phyloP scores from a whole-genome alignment of 2,797 vertebrate species.

The Geotrypetes seraphini region DNA sequence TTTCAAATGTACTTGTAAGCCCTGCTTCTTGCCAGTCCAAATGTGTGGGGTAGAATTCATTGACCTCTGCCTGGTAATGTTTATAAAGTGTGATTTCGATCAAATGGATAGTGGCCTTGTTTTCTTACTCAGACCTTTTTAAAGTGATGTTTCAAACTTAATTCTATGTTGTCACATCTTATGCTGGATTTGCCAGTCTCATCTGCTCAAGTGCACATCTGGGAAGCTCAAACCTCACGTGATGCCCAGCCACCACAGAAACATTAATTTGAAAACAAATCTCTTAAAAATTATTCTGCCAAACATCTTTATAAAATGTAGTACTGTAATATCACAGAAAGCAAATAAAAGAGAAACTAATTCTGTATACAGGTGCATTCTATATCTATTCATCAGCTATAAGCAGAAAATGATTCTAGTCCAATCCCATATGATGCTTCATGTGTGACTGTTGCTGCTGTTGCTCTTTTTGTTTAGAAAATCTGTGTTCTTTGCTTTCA shows the following conservation, averaged over 20 bases:
- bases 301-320: slow-evolving; percentile 28
- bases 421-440: slow-evolving; percentile 14
- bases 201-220: slow-evolving; percentile 28
- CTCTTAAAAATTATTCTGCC: slow-evolving; percentile 41
- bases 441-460: slow-evolving; percentile 9
- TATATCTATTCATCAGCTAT: slow-evolving; percentile 8
- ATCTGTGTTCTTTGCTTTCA: slow-evolving; percentile 20
- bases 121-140: slow-evolving; percentile 28
- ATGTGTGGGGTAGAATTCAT: background rate
- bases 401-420: slow-evolving; percentile 29
- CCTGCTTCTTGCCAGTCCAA: slow-evolving; percentile 6
- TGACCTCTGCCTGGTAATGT: slow-evolving; percentile 29
- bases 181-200: slow-evolving; percentile 14
- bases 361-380: slow-evolving; percentile 1
- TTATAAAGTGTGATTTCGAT: slow-evolving; percentile 29
- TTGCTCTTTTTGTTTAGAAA: slow-evolving; percentile 19
- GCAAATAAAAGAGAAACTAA: slow-evolving; percentile 3
- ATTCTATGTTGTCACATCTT: slow-evolving; percentile 20
- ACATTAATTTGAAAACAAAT: slow-evolving; percentile 34
- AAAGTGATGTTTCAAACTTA: slow-evolving; percentile 24
- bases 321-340: slow-evolving; percentile 11
- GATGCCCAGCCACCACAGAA: slow-evolving; percentile 26
- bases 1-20: slow-evolving; percentile 7
- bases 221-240: slow-evolving; percentile 30
- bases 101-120: slow-evolving; percentile 19